phyloP scores from a whole-genome alignment of 2,888 invertebrate species.

The Oegoconia quadripuncta region DNA sequence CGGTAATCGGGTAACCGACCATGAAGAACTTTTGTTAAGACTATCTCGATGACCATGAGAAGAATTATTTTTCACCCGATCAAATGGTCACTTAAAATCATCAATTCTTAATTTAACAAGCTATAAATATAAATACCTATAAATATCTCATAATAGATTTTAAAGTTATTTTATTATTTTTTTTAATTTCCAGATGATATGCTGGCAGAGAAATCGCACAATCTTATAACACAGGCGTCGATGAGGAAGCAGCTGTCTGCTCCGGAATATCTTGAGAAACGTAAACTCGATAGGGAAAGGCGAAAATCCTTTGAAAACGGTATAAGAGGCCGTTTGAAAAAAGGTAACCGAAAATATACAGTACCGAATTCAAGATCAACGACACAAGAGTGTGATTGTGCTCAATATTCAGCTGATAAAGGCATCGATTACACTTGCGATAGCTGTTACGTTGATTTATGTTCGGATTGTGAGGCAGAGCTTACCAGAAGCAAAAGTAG shows the following conservation, averaged over 20 bases:
- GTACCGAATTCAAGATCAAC: constrained; percentile 44
- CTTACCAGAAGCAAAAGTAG: constrained; percentile 44
- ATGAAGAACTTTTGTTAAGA: too few species aligned
- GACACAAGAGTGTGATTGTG: constrained; percentile 58
- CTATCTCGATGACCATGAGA: too few species aligned
- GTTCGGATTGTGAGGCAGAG: constrained; percentile 68
- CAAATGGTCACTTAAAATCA: too few species aligned
- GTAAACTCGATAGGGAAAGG: constrained; percentile 86
- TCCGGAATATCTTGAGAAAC: constrained; percentile 93
- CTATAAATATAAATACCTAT: too few species aligned
- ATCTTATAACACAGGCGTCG: constrained; percentile 74
- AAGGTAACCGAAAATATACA: constrained; percentile 70
- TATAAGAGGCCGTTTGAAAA: constrained; percentile 78
- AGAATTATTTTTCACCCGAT: too few species aligned
- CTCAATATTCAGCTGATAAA: constrained; percentile 60
- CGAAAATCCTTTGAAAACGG: constrained; percentile 82
- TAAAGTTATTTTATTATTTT: constrained; percentile 3
- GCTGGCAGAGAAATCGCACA: constrained; percentile 79
- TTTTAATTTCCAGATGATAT: constrained; percentile 76
- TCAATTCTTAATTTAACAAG: too few species aligned
- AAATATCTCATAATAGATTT: constrained; percentile 4
- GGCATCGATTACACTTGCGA: constrained; percentile 69
- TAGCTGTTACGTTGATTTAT: constrained; percentile 62
- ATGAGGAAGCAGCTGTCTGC: constrained; percentile 89
- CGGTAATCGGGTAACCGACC: too few species aligned